These are phyloP conservation scores for Toxotes lorentzi DNA, from an alignment of 2,797 vertebrate genomes.

Conservation along the genomic window DNA sequence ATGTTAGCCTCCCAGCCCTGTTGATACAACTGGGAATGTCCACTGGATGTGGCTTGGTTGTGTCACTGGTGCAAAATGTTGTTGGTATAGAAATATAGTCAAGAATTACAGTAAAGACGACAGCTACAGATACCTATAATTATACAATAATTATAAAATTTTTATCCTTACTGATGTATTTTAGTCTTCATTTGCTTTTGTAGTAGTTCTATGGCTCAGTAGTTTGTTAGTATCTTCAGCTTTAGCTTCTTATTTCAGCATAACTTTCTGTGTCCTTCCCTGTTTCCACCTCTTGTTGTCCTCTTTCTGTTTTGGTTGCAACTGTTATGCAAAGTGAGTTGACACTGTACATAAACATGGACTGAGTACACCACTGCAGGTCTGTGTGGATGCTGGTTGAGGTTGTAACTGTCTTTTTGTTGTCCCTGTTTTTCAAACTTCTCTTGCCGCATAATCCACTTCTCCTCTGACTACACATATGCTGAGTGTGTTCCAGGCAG, in stretches of 20 bases:
- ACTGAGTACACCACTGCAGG: neutral
- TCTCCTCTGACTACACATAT: constrained; percentile 1
- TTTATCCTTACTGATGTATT: constrained; percentile 3
- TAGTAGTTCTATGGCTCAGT: constrained; percentile 17
- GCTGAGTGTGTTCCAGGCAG: neutral
- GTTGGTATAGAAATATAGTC: neutral
- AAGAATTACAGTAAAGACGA: neutral
- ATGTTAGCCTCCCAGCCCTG: constrained; percentile 20
- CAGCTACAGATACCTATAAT: neutral
- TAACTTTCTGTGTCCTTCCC: constrained; percentile 14
- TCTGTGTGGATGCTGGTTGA: neutral
- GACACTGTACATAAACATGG: constrained; percentile 10
- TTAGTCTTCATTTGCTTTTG: constrained; percentile 8
- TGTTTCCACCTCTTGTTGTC: constrained; percentile 18
- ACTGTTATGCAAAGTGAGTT: constrained; percentile 48
- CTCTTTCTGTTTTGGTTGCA: constrained; percentile 36
- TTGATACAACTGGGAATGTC: constrained; percentile 41
- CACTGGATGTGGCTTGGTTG: constrained; percentile 23
- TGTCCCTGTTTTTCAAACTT: neutral
- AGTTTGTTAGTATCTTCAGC: constrained; percentile 21
- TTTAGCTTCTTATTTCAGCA: constrained; percentile 37
- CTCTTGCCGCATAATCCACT: constrained; percentile 5
- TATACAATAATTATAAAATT: neutral
- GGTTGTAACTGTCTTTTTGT: neutral
- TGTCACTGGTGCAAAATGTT: constrained; percentile 13